These are phyloP conservation scores for Musca vetustissima DNA, from an alignment of 1,140 invertebrate species.

Conservation along the genomic window DNA sequence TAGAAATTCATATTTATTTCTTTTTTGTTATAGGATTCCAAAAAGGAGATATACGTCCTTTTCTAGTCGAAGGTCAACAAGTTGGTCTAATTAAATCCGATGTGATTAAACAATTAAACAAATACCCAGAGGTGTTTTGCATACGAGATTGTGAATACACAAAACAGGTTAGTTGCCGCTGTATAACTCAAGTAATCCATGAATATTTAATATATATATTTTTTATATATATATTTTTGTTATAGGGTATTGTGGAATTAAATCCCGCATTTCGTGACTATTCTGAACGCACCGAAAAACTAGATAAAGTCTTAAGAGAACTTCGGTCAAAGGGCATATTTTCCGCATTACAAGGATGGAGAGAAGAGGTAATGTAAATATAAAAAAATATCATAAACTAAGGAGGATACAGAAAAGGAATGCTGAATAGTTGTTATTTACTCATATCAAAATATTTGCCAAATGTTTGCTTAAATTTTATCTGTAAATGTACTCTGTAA, in stretches of 20 bases:
- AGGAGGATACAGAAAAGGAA: no score
- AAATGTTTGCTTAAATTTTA: no score
- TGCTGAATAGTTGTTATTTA: no score
- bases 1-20: background rate
- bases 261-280: constrained; percentile 85
- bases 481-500: no score
- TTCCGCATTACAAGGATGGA: constrained; percentile 80
- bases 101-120: constrained; percentile 75
- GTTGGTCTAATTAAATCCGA: constrained; percentile 83
- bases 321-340: constrained; percentile 65
- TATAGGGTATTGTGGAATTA: constrained; percentile 65
- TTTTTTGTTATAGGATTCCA: constrained; percentile 62
- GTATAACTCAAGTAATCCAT: no score
- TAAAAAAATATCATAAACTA: no score
- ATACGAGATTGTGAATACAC: constrained; percentile 51
- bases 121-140: constrained; percentile 76
- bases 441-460: no score
- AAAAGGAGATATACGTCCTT: constrained; percentile 77
- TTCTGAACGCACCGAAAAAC: constrained; percentile 71
- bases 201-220: background rate
- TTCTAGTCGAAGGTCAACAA: constrained; percentile 83
- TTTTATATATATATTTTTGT: background rate
- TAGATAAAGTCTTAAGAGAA: constrained; percentile 78
- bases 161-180: constrained; percentile 40
- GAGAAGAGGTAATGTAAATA: constrained; percentile 70